A percentile compares a stretch with the other conserved stretches of the same genome.
Conservation (phyloP, 2,113 vertebrate genomes). For the Atrichornis clamosus region DNA sequence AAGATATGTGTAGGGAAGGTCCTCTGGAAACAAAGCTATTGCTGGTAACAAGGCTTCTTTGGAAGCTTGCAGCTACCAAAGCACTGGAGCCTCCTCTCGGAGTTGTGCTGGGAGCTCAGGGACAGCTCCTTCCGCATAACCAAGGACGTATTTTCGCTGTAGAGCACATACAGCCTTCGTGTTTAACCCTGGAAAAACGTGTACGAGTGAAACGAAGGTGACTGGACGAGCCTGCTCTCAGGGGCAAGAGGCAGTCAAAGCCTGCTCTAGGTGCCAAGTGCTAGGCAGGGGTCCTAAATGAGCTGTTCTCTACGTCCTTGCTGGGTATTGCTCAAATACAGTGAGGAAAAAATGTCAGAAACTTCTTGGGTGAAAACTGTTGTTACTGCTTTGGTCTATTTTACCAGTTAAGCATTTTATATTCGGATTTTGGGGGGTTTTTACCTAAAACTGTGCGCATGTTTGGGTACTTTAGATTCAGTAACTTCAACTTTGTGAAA, state of each 20-base stretch:
- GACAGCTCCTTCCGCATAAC: not conserved
- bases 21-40: not conserved
- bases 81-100: not conserved
- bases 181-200: not conserved
- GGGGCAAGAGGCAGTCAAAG: not conserved
- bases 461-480: not conserved
- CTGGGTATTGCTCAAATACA: not conserved
- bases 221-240: accelerated
- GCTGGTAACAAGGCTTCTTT: not conserved
- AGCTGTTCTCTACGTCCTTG: not conserved
- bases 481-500: not conserved
- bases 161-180: accelerated
- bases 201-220: not conserved
- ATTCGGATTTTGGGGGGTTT: accelerated
- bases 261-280: not conserved
- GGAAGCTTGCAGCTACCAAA: not conserved
- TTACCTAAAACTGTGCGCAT: not conserved
- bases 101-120: not conserved
- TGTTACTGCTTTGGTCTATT: not conserved
- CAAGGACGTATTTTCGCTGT: accelerated
- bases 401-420: not conserved
- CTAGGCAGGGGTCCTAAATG: not conserved
- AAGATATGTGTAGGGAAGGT: accelerated
- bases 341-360: not conserved
- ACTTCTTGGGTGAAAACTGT: not conserved